Conservation (phyloP, 2,888 invertebrate genomes). For the Ormia ochracea region DNA sequence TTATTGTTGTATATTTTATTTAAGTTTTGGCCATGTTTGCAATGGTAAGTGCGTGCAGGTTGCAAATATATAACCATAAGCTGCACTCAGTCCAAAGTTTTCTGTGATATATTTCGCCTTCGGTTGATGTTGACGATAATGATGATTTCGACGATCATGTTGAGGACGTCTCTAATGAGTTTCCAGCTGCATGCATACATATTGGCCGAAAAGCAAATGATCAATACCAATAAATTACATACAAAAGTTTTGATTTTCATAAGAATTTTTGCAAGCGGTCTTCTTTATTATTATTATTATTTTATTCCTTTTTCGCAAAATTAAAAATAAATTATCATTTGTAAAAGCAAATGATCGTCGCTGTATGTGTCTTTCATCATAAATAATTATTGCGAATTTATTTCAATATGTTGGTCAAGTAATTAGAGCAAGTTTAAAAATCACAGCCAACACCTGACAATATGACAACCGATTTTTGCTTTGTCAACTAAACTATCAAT, state of each 20-base stretch:
- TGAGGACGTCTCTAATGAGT: slow-evolving; percentile 61
- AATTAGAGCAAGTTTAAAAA: slow-evolving; percentile 58
- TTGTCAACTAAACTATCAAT: slow-evolving; percentile 44
- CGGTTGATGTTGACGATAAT: slow-evolving; percentile 13
- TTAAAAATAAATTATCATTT: slow-evolving; percentile 62
- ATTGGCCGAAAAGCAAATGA: slow-evolving; percentile 38
- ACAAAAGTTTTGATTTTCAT: slow-evolving; percentile 57
- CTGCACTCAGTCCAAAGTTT: slow-evolving; percentile 5
- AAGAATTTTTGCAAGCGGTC: slow-evolving; percentile 30
- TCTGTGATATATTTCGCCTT: slow-evolving; percentile 15
- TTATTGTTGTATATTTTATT: slow-evolving; percentile 30
- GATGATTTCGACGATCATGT: slow-evolving; percentile 34
- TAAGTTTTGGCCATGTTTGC: slow-evolving; percentile 44
- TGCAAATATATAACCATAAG: slow-evolving; percentile 53
- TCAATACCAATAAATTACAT: slow-evolving; percentile 60
- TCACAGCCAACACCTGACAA: background rate
- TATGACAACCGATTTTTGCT: no score
- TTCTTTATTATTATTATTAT: no score
- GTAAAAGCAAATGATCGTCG: background rate
- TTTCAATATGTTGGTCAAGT: slow-evolving; percentile 51
- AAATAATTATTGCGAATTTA: slow-evolving; percentile 37
- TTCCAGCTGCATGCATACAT: slow-evolving; percentile 24
- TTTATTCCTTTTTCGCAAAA: slow-evolving; percentile 24
- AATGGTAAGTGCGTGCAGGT: slow-evolving; percentile 59
- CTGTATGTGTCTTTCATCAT: slow-evolving; percentile 18